These are phyloP conservation scores for Drosophila subpulchrella DNA, from an alignment of 1,140 invertebrate species.

Conservation along the genomic window DNA sequence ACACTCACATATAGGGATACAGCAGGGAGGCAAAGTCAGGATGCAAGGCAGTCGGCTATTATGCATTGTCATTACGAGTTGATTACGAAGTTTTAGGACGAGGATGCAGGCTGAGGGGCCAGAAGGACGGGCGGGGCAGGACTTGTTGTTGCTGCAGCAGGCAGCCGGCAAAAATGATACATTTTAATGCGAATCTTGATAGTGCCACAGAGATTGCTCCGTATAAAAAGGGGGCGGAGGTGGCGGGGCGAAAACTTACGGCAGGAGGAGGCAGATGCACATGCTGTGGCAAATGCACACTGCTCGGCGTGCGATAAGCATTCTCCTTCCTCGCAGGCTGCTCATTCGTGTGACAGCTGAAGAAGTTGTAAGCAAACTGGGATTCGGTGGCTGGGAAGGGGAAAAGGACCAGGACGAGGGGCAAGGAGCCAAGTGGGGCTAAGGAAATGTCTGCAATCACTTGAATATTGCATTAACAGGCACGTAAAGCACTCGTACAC, in stretches of 20 bases:
- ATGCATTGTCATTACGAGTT: conserved; percentile 81
- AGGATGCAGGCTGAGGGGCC: conserved; percentile 47
- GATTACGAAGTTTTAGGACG: conserved; percentile 77
- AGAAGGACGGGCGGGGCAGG: neutral
- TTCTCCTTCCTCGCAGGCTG: conserved; percentile 25
- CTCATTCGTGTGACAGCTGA: conserved; percentile 80
- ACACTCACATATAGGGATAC: conserved; percentile 16
- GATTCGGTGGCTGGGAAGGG: neutral
- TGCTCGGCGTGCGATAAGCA: conserved; percentile 69
- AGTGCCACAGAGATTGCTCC: conserved; percentile 76
- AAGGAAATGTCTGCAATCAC: conserved; percentile 75
- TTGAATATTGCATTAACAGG: conserved; percentile 84
- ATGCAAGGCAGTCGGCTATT: conserved; percentile 61
- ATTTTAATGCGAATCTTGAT: conserved; percentile 85
- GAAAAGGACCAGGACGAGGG: no score
- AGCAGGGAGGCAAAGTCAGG: conserved; percentile 37
- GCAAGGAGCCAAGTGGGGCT: neutral
- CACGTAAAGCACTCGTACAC: conserved; percentile 67
- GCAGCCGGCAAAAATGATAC: conserved; percentile 81
- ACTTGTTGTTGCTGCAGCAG: conserved; percentile 45
- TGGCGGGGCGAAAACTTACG: conserved; percentile 70
- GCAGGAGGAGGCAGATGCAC: conserved; percentile 26
- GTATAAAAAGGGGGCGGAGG: conserved; percentile 61
- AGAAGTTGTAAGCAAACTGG: conserved; percentile 73
- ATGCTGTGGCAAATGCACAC: conserved; percentile 56